Base-by-base conservation (phyloP, 2,888 invertebrate genomes). In the Orthosia cruda region DNA sequence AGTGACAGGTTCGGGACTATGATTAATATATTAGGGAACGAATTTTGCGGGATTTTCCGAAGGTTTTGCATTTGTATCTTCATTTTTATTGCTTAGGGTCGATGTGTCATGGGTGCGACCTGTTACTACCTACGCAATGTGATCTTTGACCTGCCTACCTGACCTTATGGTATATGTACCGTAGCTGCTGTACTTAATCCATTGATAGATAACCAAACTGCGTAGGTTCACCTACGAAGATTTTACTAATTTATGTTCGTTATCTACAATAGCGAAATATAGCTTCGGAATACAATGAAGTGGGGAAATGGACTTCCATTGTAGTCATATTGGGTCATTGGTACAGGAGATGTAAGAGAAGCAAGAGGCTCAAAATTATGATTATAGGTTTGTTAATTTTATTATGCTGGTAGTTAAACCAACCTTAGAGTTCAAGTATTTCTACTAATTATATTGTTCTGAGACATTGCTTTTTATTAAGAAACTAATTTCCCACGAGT, bases 181-280 rank as follows among this genome's bases (percentile, higher is more conserved):
- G 12, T 62, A 18, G 54, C 47, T 71, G 67, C 32, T 78, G 80
- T 79, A 55, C 71, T 69, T 79, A 81, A 81, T 83, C 84, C 74
- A 65, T 66, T 74, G 80, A 83, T 74, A 58, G 65, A 83, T 74
- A 68, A 71, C 71, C 55, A 54, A 54, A 61, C 23, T 66, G 57
- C 57, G 69, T 58, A 50, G 54, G 49, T 67, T 62, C 18, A 49
- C 20, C 40, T 57, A 49, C 45, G 50, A 52, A 23, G 47, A 58
- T 58, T 40, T 57, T 63, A 50, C 20, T 52, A 45, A 67, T 40
- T 55, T 47, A 71, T 64, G 32, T 68, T 64, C n/a, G 13, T 52
- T 61, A 57, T 61, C 54, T n/a, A 64, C 23, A 74, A 52, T 62
- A 69, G n/a, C 16, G 52, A 50, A 54, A 15, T 50, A 80, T 66